phyloP scores from a whole-genome alignment of 2,113 vertebrate species.

The Perca schrenkii region DNA sequence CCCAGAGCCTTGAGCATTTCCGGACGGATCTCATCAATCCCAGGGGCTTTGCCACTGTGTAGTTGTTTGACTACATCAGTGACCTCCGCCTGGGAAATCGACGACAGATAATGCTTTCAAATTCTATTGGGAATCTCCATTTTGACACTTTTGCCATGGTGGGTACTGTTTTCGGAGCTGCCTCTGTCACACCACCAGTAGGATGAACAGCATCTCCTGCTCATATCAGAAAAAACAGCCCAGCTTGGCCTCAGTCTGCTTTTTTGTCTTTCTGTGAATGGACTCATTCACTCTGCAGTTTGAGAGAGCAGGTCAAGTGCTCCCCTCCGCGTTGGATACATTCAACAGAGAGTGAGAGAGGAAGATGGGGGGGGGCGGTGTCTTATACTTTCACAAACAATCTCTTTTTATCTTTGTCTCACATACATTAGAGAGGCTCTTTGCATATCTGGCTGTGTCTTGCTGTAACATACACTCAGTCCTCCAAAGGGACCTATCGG shows the following conservation, averaged over 20 bases:
- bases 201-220: neutral
- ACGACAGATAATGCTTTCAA: no score
- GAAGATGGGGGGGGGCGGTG: neutral
- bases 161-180: neutral
- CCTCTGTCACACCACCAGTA: no score
- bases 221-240: neutral
- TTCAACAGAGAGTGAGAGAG: neutral
- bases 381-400: neutral
- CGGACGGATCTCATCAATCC: no score
- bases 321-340: neutral
- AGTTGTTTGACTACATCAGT: no score
- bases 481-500: neutral
- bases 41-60: no score
- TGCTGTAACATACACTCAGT: neutral
- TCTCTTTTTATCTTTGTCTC: neutral
- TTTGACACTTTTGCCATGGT: neutral
- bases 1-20: no score
- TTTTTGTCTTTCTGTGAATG: neutral
- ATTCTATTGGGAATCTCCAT: no score
- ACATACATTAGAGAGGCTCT: neutral
- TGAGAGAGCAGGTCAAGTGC: slow-evolving; percentile 12
- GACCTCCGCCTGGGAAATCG: no score
- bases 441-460: neutral
- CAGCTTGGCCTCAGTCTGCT: neutral
- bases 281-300: neutral